A percentile compares a stretch with the other conserved stretches of the same genome.
Conservation (phyloP, 2,888 invertebrate species). For the Neoaliturus tenellus region DNA sequence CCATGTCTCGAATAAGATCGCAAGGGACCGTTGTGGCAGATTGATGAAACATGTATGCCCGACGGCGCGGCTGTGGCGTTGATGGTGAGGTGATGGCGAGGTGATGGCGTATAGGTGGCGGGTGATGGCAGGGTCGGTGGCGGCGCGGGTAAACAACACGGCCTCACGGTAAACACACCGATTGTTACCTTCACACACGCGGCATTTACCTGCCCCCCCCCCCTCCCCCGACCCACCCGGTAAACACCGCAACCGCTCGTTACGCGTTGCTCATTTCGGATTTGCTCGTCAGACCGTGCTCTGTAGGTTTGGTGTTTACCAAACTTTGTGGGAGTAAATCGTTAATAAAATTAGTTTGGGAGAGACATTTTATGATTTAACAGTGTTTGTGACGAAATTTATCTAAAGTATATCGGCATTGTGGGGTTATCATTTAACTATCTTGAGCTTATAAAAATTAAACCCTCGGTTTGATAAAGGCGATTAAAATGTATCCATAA, state of each 20-base stretch:
- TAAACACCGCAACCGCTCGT: neutral
- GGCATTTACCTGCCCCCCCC: conserved; percentile 24
- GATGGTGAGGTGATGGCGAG: too few relatives aligned
- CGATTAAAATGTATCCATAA: too few relatives aligned
- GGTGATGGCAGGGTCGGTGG: conserved; percentile 8
- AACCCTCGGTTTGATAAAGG: too few relatives aligned
- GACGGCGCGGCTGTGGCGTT: too few relatives aligned
- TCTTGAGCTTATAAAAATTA: too few relatives aligned
- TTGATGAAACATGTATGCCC: neutral
- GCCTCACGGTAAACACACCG: neutral
- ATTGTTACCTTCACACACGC: conserved; percentile 31
- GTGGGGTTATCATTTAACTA: too few relatives aligned
- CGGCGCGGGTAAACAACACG: neutral
- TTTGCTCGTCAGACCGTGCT: neutral
- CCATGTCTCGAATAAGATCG: too few relatives aligned
- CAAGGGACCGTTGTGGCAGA: neutral
- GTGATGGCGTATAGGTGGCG: neutral
- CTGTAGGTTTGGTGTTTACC: neutral
- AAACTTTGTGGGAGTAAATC: too few relatives aligned
- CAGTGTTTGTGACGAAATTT: too few relatives aligned
- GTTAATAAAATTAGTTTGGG: too few relatives aligned
- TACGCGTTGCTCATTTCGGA: neutral
- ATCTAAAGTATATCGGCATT: too few relatives aligned
- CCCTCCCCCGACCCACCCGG: neutral
- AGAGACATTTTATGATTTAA: too few relatives aligned